Evolutionary conservation across 2,797 vertebrate species (phyloP).

Genomic region (Coranthus polyacanthus): DNA sequence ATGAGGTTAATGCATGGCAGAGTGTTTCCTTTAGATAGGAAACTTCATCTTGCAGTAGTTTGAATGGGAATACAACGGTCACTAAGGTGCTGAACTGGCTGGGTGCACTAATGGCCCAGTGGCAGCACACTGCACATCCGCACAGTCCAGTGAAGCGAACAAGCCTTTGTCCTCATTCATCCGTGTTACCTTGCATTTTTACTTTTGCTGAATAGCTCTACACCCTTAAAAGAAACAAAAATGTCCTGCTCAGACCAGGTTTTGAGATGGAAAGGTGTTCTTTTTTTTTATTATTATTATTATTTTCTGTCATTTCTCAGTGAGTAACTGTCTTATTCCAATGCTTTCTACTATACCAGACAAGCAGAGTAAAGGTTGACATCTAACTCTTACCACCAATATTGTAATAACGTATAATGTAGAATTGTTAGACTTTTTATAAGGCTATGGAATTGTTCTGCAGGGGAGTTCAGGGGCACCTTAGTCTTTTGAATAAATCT

Average conservation of each 20-base stretch:
- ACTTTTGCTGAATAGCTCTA: background rate
- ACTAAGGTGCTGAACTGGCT: conserved; percentile 32
- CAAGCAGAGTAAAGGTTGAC: background rate
- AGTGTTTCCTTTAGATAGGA: conserved; percentile 17
- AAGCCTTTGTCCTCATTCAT: conserved; percentile 17
- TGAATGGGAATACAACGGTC: conserved; percentile 16
- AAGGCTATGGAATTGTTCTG: no score
- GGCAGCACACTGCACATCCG: conserved; percentile 18
- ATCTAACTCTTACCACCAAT: background rate
- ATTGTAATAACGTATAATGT: background rate
- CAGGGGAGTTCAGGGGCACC: conserved; percentile 8
- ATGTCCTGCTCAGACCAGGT: no score
- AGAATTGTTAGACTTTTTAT: no score
- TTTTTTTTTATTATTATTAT: no score
- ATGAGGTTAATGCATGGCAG: conserved; percentile 4
- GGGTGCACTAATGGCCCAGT: conserved; percentile 25
- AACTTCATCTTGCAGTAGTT: conserved; percentile 24
- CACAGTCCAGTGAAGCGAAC: background rate
- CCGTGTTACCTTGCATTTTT: conserved; percentile 7
- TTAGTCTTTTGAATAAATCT: conserved; percentile 5
- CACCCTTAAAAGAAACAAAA: background rate
- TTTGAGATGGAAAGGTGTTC: no score
- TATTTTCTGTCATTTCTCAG: no score
- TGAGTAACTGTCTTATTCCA: background rate
- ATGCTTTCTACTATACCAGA: background rate